Base-by-base conservation (phyloP, 2,113 vertebrate genomes). In the Lagenorhynchus albirostris region DNA sequence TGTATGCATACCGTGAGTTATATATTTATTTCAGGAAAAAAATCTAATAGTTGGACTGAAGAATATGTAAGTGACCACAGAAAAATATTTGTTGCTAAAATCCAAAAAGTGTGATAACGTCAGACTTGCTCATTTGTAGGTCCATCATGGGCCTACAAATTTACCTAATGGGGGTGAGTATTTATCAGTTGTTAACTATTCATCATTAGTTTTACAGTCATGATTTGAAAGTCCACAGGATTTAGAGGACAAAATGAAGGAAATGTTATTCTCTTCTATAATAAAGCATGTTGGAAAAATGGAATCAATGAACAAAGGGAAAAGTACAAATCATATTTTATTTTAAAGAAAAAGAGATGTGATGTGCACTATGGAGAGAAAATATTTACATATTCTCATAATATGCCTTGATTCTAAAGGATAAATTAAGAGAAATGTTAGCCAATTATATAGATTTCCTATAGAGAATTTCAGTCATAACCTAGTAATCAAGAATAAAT, bases 201-300 rank as follows among this genome's bases (percentile, higher is more conserved):
- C n/a, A 7, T 92, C 70, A 81, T 91, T 67, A 93, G 95, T 96
- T 98, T 95, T 98, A 33, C n/a, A 65, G 21, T 95, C 77, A 29
- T 31, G n/a, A 80, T 97, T 97, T 94, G 84, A 96, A 98, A 96
- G 71, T 68, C 14, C 21, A 44, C 14, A 94, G 41, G 76, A 94
- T 96, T 88, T 98, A 96, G 65, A 93, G 41, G 70, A 20, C 23
- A 74, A 44, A 36, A 71, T n/a, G 44, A 95, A 91, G 31, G 63
- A 92, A 97, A 76, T 71, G 77, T 41, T 97, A 79, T 94, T 95
- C 29, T 84, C 82, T 9, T 68, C 38, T 65, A 50, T 38, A 83
- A 74, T 67, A 74, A 91, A 71, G 71, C 7, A n/a, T 3, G 15
- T 41, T 89, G 68, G 41, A 68, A 90, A 62, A 14, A 55, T 71